These are phyloP conservation scores for Prionailurus bengalensis DNA, from an alignment of 2,113 vertebrate genomes.

Conservation along the genomic window DNA sequence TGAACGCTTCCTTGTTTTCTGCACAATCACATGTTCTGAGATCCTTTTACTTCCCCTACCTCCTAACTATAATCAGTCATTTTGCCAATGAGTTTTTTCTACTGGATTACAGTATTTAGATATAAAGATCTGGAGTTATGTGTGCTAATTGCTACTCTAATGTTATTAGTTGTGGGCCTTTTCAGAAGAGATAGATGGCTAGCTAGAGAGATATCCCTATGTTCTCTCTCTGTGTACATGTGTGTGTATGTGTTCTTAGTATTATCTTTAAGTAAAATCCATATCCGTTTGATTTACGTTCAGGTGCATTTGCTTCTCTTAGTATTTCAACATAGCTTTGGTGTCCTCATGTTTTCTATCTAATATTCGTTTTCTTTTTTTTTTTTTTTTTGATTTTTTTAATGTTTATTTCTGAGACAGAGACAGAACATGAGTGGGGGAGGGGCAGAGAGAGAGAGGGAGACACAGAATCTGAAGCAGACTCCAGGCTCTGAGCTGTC, in stretches of 20 bases:
- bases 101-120: background rate
- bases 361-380: background rate
- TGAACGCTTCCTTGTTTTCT: background rate
- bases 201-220: background rate
- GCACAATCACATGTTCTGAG: background rate
- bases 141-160: background rate
- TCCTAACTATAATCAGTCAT: background rate
- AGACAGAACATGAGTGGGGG: too few species aligned
- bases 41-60: background rate
- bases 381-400: too few species aligned
- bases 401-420: too few species aligned
- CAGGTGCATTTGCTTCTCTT: background rate
- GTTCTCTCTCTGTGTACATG: accelerated
- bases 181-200: background rate
- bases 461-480: too few species aligned
- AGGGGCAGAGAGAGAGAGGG: too few species aligned
- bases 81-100: background rate
- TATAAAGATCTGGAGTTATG: background rate
- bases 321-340: background rate
- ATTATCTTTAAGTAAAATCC: background rate
- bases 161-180: background rate
- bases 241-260: background rate
- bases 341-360: background rate
- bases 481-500: too few species aligned
- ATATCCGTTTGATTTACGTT: background rate